Percentiles rank a stretch among this genome's conserved stretches.
Conservation (phyloP, 2,888 invertebrate genomes). For the Ernsta delagoae region DNA sequence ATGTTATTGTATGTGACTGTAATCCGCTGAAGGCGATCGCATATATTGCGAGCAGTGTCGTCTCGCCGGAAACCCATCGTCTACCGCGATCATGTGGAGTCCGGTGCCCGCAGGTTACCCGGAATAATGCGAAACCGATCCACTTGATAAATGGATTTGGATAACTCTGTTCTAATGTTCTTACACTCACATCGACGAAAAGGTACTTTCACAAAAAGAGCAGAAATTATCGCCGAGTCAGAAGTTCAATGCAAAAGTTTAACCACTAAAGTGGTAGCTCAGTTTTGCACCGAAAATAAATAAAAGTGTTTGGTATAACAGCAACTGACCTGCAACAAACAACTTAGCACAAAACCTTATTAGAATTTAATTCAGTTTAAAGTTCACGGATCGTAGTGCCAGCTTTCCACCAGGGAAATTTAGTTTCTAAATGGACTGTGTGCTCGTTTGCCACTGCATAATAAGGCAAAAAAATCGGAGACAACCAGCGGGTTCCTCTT, state of each 20-base stretch:
- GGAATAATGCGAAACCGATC: slow-evolving; percentile 26
- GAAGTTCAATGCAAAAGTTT: slow-evolving; percentile 11
- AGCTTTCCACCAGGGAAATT: slow-evolving; percentile 37
- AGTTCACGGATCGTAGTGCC: slow-evolving; percentile 35
- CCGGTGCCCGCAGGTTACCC: slow-evolving; percentile 22
- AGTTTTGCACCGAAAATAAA: slow-evolving; percentile 15
- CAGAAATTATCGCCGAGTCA: neutral
- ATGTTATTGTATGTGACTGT: slow-evolving; percentile 48
- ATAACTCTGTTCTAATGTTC: slow-evolving; percentile 23
- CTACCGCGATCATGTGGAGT: neutral
- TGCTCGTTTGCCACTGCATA: slow-evolving; percentile 35
- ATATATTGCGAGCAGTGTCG: slow-evolving; percentile 28
- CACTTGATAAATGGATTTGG: slow-evolving; percentile 30
- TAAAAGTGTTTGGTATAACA: slow-evolving; percentile 15
- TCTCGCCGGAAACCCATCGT: slow-evolving; percentile 27
- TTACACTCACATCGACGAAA: neutral
- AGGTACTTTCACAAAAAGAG: neutral
- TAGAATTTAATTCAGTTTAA: slow-evolving; percentile 39
- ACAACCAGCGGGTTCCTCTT: slow-evolving; percentile 11
- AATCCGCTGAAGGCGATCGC: slow-evolving; percentile 48
- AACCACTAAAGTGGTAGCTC: neutral
- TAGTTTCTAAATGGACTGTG: slow-evolving; percentile 37
- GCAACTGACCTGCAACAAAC: slow-evolving; percentile 30
- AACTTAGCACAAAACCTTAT: slow-evolving; percentile 35
- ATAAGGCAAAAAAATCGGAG: slow-evolving; percentile 25